Percentiles rank a stretch among this genome's conserved stretches.
phyloP scores from a whole-genome alignment of 2,888 invertebrate species.

The Coremacera marginata region DNA sequence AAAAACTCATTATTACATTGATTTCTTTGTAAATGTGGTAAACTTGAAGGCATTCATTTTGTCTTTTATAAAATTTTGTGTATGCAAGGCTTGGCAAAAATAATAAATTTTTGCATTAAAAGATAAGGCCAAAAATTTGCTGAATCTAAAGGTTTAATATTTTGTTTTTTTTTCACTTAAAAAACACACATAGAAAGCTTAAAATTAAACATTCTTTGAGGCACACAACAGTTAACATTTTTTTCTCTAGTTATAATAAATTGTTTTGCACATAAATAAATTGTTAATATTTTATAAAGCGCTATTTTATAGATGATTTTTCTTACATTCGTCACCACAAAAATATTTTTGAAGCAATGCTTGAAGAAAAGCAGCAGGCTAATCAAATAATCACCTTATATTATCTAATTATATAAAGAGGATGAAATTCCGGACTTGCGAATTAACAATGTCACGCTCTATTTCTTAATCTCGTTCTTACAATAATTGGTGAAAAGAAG shows the following conservation, averaged over 20 bases:
- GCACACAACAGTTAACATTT: constrained; percentile 12
- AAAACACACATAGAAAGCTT: constrained; percentile 1
- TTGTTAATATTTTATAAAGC: neutral
- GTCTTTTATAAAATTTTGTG: neutral
- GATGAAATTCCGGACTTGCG: too few species aligned
- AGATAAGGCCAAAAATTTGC: constrained; percentile 9
- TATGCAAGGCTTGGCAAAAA: neutral
- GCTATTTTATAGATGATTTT: too few species aligned
- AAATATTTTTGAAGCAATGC: too few species aligned
- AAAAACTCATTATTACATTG: too few species aligned
- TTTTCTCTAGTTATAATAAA: neutral
- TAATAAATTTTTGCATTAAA: neutral
- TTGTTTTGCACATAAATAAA: neutral
- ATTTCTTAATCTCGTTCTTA: too few species aligned
- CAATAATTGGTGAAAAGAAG: too few species aligned
- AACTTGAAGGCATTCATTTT: constrained; percentile 13
- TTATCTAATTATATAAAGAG: too few species aligned
- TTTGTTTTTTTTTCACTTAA: neutral
- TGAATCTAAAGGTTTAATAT: too few species aligned
- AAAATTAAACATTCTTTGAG: neutral
- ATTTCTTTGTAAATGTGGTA: neutral
- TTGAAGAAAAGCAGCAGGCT: too few species aligned
- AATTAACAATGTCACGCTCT: too few species aligned
- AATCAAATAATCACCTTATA: too few species aligned
- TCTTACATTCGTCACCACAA: too few species aligned